Base-by-base conservation (phyloP, 2,888 invertebrate species). In the Exephanes ischioxanthus region DNA sequence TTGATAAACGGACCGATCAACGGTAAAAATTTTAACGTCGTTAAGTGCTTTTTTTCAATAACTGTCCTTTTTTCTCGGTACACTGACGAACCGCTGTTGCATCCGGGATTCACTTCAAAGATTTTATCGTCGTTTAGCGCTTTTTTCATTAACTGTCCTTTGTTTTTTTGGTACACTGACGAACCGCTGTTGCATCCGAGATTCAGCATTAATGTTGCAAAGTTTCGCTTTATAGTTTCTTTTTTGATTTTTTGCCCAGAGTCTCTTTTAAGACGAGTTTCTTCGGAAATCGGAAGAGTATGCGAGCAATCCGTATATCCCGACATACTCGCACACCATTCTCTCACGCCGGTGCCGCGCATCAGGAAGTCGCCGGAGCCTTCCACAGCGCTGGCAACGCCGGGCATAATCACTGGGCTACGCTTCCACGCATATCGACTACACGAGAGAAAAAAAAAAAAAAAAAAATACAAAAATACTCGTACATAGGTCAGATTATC, bases 361-460 rank as follows among this genome's bases (percentile, higher is more conserved):
- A 84, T 80, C 67, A 86, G 86, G 85, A 87, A 84, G 86, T 87
- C 71, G 76, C 37, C 66, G 41, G 33, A 71, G 83, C 19, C 71
- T 67, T 80, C 76, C 51, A 72, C 48, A 33, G 71, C 77, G 58
- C 67, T 45, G 33, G 72, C 81, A 75, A 81, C 83, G 66, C 76
- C 48, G 76, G 81, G 67, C 51, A 70, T 71, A 75, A 85, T 87
- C 73, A 72, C 79, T 58, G 82, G 76, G 71, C 67, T 78, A 61
- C 45, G 77, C 76, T 70, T 78, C 84, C 68, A 68, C 70, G 55
- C 67, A 30, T 33, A 79, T 55, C 16, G 45, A 48, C 76, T 26
- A 3, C 45, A 53, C 22, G 45, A 66, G 45, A 67, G 48, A 22
- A 33, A 14, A 68, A 48, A 61, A n/a, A 68, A 14, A 37, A 22